Percentiles rank a stretch among this genome's conserved stretches.
Conservation (phyloP, 2,797 vertebrate species). For the Mormyrus proboscirostris region DNA sequence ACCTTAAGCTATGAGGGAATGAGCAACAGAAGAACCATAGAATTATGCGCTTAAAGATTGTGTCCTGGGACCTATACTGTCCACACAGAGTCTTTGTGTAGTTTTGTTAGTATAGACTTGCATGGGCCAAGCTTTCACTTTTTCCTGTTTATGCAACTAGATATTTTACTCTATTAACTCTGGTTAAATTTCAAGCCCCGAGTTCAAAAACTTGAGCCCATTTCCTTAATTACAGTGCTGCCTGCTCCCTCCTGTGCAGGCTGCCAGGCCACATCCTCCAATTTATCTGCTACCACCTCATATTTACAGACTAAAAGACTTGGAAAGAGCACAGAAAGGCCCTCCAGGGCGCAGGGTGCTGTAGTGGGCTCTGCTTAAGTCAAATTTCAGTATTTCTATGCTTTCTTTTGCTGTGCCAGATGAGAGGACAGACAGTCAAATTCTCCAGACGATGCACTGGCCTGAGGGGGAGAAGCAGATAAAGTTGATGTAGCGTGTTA, state of each 20-base stretch:
- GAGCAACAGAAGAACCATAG: neutral
- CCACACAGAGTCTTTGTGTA: neutral
- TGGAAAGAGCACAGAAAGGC: neutral
- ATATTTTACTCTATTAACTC: neutral
- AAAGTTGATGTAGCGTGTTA: conserved; percentile 31
- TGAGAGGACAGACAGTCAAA: neutral
- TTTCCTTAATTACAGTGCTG: neutral
- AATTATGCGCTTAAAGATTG: neutral
- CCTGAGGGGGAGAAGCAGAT: neutral
- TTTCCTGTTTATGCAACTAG: neutral
- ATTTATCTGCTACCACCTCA: neutral
- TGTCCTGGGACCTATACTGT: neutral
- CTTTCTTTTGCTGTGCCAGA: neutral
- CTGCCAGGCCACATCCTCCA: neutral
- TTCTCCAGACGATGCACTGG: conserved; percentile 1
- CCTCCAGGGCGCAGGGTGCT: too few species aligned
- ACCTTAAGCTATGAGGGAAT: neutral
- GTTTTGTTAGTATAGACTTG: neutral
- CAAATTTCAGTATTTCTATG: neutral
- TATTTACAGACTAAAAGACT: neutral
- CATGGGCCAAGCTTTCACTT: neutral
- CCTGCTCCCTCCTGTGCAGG: neutral
- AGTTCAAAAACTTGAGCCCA: neutral
- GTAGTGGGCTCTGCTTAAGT: neutral
- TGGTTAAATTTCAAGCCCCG: neutral